Conservation (phyloP, 2,888 invertebrate genomes). For the Tortrix viridana region DNA sequence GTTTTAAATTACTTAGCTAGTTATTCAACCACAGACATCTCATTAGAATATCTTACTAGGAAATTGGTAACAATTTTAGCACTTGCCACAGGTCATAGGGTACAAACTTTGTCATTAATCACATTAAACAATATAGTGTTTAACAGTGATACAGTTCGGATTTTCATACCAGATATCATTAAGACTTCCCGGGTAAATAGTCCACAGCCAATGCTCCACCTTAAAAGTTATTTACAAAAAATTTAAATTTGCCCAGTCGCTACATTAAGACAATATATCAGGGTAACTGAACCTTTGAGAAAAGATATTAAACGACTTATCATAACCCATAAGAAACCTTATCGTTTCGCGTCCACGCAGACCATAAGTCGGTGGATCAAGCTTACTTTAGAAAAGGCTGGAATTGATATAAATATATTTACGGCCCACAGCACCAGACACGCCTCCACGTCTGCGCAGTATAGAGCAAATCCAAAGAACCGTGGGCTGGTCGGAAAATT, state of each 20-base stretch:
- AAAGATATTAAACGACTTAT: background rate
- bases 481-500: slow-evolving; percentile 29
- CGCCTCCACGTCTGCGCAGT: slow-evolving; percentile 21
- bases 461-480: slow-evolving; percentile 29
- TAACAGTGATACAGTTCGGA: background rate
- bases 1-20: slow-evolving; percentile 2
- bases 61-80: slow-evolving; percentile 15
- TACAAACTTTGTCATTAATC: slow-evolving; percentile 13
- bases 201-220: background rate
- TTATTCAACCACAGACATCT: background rate
- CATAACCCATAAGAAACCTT: slow-evolving; percentile 8
- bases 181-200: slow-evolving; percentile 3
- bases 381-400: background rate
- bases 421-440: slow-evolving; percentile 30
- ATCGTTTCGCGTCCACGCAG: background rate
- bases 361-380: slow-evolving; percentile 15
- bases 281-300: background rate
- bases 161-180: slow-evolving; percentile 8
- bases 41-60: slow-evolving; percentile 7
- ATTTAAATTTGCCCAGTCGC: slow-evolving; percentile 1
- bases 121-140: slow-evolving; percentile 1
- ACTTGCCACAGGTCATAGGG: slow-evolving; percentile 7
- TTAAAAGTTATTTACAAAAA: background rate
- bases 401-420: slow-evolving; percentile 6
- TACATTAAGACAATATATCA: background rate